phyloP scores from a whole-genome alignment of 2,888 invertebrate species.

The Lepidocyrtinus sp. region DNA sequence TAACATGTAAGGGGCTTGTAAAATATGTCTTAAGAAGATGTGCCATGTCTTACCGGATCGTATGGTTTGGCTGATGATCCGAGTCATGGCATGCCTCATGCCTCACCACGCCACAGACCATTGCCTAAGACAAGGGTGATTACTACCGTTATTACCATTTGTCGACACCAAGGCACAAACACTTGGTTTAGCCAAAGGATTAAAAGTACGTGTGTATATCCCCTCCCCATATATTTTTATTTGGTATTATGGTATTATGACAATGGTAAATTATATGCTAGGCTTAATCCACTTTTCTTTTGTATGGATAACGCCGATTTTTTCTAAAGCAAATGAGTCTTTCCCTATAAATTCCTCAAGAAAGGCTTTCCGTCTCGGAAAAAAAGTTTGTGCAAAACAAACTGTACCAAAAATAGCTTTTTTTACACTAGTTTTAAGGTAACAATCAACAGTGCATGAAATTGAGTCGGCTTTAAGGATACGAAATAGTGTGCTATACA shows the following conservation, averaged over 20 bases:
- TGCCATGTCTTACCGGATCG: not conserved
- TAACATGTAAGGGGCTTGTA: not conserved
- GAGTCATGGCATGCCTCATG: slow-evolving; percentile 27
- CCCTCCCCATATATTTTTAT: not conserved
- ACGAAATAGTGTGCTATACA: not conserved
- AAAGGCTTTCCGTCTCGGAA: too few relatives aligned
- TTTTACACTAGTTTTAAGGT: slow-evolving; percentile 13
- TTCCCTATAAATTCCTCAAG: slow-evolving; percentile 1
- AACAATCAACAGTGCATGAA: slow-evolving; percentile 54
- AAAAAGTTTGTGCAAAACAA: not conserved
- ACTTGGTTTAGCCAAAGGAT: not conserved
- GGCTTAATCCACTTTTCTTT: slow-evolving; percentile 20
- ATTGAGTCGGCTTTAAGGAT: slow-evolving; percentile 30
- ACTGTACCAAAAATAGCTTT: not conserved
- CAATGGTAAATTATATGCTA: slow-evolving; percentile 22
- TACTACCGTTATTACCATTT: not conserved
- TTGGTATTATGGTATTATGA: not conserved
- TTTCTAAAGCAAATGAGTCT: slow-evolving; percentile 14
- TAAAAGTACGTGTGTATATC: not conserved
- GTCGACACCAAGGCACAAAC: not conserved
- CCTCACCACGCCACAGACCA: too few relatives aligned
- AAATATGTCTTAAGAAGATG: not conserved
- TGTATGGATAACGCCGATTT: not conserved
- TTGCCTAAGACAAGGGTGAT: slow-evolving; percentile 2
- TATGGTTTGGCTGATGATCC: slow-evolving; percentile 35